These are phyloP conservation scores for Caenorhabditis remanei DNA, from an alignment of 1,140 invertebrate species.

Conservation along the genomic window DNA sequence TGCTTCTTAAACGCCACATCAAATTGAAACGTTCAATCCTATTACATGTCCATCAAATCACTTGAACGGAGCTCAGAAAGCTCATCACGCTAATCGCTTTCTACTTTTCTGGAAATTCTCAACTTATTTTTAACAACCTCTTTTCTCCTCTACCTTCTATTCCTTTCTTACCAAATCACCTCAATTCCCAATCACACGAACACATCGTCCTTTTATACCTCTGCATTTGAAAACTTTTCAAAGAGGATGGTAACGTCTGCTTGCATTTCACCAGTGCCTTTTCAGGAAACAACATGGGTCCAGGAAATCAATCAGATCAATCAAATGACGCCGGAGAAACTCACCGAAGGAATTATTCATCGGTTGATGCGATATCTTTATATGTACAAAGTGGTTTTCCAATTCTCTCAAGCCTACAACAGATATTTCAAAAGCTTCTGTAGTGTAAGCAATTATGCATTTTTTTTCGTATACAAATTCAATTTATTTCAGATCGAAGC, in stretches of 20 bases:
- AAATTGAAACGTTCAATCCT: no score
- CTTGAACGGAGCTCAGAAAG: no score
- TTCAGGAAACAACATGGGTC: constrained; percentile 30
- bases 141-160: background rate
- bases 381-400: constrained; percentile 61
- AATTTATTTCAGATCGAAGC: constrained; percentile 45
- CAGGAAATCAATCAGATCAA: constrained; percentile 30
- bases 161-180: background rate
- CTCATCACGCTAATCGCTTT: no score
- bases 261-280: background rate
- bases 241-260: background rate
- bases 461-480: no score
- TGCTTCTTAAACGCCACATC: no score
- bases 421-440: constrained; percentile 55
- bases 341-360: constrained; percentile 39
- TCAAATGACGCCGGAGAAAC: constrained; percentile 8
- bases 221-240: background rate
- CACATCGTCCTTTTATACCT: background rate
- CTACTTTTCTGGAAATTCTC: no score
- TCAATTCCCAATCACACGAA: background rate
- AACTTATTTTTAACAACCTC: background rate
- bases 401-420: constrained; percentile 60
- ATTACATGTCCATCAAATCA: no score
- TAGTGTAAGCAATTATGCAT: constrained; percentile 30
- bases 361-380: constrained; percentile 55